Evolutionary conservation across 1,140 invertebrate genomes (phyloP).

Genomic region (Theocolax elegans): DNA sequence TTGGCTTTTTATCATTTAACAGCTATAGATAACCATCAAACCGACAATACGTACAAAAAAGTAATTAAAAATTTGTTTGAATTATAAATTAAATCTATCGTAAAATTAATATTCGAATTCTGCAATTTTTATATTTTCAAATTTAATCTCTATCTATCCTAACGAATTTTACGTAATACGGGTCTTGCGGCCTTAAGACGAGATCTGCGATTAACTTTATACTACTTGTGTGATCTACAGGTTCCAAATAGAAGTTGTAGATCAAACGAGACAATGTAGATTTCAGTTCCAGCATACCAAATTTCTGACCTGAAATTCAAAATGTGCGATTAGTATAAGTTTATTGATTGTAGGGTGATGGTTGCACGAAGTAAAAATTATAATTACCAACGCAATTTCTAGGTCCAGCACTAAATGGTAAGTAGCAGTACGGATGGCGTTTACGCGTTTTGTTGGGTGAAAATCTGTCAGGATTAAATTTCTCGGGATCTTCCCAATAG

Average conservation of each 20-base stretch:
- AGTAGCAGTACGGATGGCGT: conserved; percentile 72
- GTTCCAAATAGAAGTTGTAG: conserved; percentile 70
- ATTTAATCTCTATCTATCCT: conserved; percentile 38
- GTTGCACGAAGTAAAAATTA: too few relatives aligned
- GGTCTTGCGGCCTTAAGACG: conserved; percentile 49
- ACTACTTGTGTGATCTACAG: conserved; percentile 57
- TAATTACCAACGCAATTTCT: conserved; percentile 79
- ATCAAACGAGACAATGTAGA: conserved; percentile 75
- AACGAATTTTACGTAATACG: conserved; percentile 49
- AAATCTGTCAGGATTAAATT: conserved; percentile 83
- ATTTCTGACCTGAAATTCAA: conserved; percentile 75
- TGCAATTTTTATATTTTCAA: too few relatives aligned
- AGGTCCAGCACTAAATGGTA: conserved; percentile 80
- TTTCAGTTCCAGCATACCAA: conserved; percentile 84
- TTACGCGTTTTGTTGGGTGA: conserved; percentile 66
- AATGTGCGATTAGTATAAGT: background rate
- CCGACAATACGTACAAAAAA: too few relatives aligned
- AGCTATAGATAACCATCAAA: too few relatives aligned
- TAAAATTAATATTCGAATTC: too few relatives aligned
- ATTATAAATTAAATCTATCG: too few relatives aligned
- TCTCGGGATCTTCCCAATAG: conserved; percentile 78
- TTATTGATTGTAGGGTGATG: too few relatives aligned
- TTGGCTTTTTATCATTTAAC: too few relatives aligned
- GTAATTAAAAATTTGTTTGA: too few relatives aligned
- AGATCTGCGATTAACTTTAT: conserved; percentile 47